phyloP scores from a whole-genome alignment of 2,113 vertebrate species.

The Xerus inauris region DNA sequence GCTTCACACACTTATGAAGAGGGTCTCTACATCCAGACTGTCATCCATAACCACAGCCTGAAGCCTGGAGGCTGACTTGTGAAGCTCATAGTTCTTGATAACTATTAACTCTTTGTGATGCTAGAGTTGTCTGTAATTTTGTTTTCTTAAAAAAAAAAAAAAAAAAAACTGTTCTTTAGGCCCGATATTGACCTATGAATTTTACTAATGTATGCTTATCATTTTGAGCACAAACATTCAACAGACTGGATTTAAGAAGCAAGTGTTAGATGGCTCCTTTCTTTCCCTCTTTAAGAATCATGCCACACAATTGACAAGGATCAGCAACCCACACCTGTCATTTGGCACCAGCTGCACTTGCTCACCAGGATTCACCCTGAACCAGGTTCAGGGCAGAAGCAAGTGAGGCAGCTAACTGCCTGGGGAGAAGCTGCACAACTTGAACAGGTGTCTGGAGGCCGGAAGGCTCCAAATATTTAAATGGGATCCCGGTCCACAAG shows the following conservation, averaged over 20 bases:
- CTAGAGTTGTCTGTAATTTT: not conserved
- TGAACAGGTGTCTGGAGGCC: constrained; percentile 67
- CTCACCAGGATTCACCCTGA: constrained; percentile 57
- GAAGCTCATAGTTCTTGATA: not conserved
- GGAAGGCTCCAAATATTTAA: constrained; percentile 67
- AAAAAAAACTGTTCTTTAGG: not conserved
- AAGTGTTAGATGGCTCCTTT: not conserved
- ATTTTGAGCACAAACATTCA: not conserved
- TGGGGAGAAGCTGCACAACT: constrained; percentile 41
- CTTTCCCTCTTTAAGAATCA: constrained; percentile 45
- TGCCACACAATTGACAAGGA: not conserved
- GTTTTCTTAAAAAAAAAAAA: not conserved
- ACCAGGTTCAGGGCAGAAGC: constrained; percentile 46
- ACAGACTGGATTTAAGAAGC: not conserved
- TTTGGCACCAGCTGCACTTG: constrained; percentile 62
- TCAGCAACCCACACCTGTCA: constrained; percentile 57
- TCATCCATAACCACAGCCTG: not conserved
- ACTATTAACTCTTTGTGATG: not conserved
- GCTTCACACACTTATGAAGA: not conserved
- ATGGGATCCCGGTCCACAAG: not conserved
- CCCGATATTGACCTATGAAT: not conserved
- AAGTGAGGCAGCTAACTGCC: constrained; percentile 67
- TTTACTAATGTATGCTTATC: not conserved
- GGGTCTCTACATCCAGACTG: too few relatives aligned
- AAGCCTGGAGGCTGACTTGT: not conserved